Base-by-base conservation (phyloP, 1,140 invertebrate genomes). In the Hyphantria cunea region DNA sequence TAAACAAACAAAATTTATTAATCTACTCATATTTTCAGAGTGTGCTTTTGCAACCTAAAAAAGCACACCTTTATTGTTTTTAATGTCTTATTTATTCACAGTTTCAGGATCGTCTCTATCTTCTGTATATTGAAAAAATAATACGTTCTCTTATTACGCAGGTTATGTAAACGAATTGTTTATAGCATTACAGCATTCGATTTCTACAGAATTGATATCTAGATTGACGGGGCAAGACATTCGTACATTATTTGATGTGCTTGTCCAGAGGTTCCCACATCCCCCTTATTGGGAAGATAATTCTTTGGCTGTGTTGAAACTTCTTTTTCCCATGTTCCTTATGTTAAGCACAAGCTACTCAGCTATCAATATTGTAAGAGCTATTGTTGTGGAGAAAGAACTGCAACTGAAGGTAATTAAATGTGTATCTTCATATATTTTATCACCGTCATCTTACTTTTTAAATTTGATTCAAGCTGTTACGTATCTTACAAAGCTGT, bases 341-440 rank as follows among this genome's bases (percentile, higher is more conserved):
- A 92, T 96, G 86, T 77, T 97, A 0, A 95, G 94, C 76, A 96
- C 96, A 74, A 93, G 95, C 25, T 95, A 96, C 80, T 94, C 96
- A 0, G 93, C 94, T 48, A 94, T 96, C n/a, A 95, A 96, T 78
- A 95, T 96, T 52, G 94, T 96, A 11, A 96, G 92, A 74, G 88
- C 84, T 12, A 91, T 94, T 25, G 93, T 93, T 5, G 78, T 86
- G 0, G 93, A 94, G 76, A 94, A 94, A 74, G 93, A 94, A 80
- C 91, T 92, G 51, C 94, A 94, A 66, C 69, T 95, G 0, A 95
- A 94, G 86, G 92, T 93, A 59, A 9, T 39, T 39, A 10, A 3
- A 1, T 25, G 5, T 25, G 17, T 25, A 25, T 25, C 17, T 25
- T 25, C 5, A 25, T 25, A 3, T 25, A 3, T 25, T 25, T 25